A percentile compares a stretch with the other conserved stretches of the same genome.
Conservation (phyloP, 2,113 vertebrate genomes). For the Leuciscus idus region DNA sequence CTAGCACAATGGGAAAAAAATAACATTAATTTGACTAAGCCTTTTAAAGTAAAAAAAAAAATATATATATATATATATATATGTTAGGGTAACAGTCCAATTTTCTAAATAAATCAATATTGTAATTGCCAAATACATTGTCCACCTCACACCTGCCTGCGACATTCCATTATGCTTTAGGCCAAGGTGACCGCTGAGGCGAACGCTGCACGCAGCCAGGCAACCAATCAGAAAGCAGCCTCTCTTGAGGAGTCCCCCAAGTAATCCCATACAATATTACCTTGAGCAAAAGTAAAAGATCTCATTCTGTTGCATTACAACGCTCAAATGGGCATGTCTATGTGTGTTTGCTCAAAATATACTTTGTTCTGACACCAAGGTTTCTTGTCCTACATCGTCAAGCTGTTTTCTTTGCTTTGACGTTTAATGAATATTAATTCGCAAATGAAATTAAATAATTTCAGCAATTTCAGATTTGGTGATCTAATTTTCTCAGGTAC, state of each 20-base stretch:
- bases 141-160: not conserved
- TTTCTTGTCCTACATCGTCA: not conserved
- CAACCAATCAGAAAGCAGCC: constrained; percentile 19
- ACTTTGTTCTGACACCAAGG: not conserved
- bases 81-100: not conserved
- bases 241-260: not conserved
- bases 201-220: not conserved
- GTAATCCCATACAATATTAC: constrained; percentile 25
- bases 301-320: not conserved
- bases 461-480: constrained; percentile 6
- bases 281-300: not conserved
- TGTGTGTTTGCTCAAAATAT: not conserved
- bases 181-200: constrained; percentile 19
- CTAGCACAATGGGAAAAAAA: not conserved
- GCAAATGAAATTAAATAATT: not conserved
- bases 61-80: not conserved
- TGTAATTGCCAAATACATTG: not conserved
- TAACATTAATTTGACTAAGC: not conserved
- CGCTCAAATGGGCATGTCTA: not conserved
- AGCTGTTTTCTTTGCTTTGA: not conserved
- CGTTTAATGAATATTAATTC: not conserved
- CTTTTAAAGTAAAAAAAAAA: not conserved
- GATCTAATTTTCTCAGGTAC: not conserved
- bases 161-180: constrained; percentile 16
- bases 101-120: constrained; percentile 10